Evolutionary conservation across 1,140 invertebrate species (phyloP), one percentile per base, ranked within the genome.

Genomic region (Trachymyrmex cornetzi): DNA sequence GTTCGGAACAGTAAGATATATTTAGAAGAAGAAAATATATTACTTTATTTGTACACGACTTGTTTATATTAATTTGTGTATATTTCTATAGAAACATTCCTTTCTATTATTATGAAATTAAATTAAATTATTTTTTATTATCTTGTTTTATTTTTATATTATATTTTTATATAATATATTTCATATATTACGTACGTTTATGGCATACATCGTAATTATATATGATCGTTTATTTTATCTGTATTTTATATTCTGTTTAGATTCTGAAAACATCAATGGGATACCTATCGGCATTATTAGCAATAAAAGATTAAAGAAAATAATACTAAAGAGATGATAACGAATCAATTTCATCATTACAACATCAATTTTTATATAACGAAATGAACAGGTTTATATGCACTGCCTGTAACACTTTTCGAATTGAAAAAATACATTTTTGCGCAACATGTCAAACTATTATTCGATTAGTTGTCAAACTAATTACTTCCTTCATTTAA

Each of bases 281-380:
- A 71, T 82, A 82, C 4, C 16, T 82, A 82, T 81, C 79, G 38
- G 48, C n/a, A 3, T 69, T 81, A 12, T 3, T 81, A 44, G n/a
- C 79, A 14, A 57, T 81, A 1, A 81, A 0, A 55, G n/a, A 55
- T 19, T 69, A 57, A 11, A 50, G 44, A 11, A 38, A 44, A 44
- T 44, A 3, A 67, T 24, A 22, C 34, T 57, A 16, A 19, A 19
- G 34, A 3, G 0, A 57, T n/a, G 7, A 34, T 27, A 50, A 64
- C 19, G 1, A 72, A 63, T 80, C 24, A 72, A 77, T 81, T 57
- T 14, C 14, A n/a, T 55, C 16, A 69, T 4, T 69, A 38, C 0
- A 9, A 61, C 6, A 44, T 38, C 3, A 2, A 57, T 48, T 30
- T 24, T 55, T 50, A 2, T 34, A 57, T n/a, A 53, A 80, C 5